Evolutionary conservation across 92 coral and sea anemone species (phyloP).

Genomic region (Paragorgia papillata): DNA sequence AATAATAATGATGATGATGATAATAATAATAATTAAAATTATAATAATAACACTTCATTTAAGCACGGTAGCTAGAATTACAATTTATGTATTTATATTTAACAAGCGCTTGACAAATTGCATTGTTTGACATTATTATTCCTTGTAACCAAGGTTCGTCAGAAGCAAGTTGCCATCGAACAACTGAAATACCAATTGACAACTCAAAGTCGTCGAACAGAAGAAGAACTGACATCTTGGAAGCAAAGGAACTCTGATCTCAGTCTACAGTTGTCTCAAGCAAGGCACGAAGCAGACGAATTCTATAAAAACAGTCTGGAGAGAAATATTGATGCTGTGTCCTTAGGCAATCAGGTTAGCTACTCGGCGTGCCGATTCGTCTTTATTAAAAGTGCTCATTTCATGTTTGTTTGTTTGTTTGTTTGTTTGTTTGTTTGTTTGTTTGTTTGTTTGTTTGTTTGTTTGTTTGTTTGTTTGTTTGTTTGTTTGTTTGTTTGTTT

Average conservation of each 20-base stretch:
- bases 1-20: too few relatives aligned
- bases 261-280: constrained; percentile 83
- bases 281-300: constrained; percentile 90
- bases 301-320: constrained; percentile 92
- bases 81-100: too few relatives aligned
- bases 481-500: not conserved
- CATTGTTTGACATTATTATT: not conserved
- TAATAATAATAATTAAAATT: too few relatives aligned
- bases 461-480: not conserved
- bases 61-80: too few relatives aligned
- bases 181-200: constrained; percentile 79
- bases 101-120: too few relatives aligned
- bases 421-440: too few relatives aligned
- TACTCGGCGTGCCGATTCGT: too few relatives aligned
- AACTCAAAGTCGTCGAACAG: constrained; percentile 70
- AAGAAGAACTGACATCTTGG: constrained; percentile 69
- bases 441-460: too few relatives aligned
- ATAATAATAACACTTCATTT: too few relatives aligned
- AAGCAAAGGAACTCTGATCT: constrained; percentile 76
- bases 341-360: constrained; percentile 88
- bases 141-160: constrained; percentile 64
- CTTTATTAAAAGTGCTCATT: too few relatives aligned
- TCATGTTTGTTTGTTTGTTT: too few relatives aligned
- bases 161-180: constrained; percentile 79
- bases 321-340: constrained; percentile 86